Evolutionary conservation across 2,113 vertebrate species (phyloP), one percentile per base, ranked within the genome.

Genomic region (Gallinago undulata): DNA sequence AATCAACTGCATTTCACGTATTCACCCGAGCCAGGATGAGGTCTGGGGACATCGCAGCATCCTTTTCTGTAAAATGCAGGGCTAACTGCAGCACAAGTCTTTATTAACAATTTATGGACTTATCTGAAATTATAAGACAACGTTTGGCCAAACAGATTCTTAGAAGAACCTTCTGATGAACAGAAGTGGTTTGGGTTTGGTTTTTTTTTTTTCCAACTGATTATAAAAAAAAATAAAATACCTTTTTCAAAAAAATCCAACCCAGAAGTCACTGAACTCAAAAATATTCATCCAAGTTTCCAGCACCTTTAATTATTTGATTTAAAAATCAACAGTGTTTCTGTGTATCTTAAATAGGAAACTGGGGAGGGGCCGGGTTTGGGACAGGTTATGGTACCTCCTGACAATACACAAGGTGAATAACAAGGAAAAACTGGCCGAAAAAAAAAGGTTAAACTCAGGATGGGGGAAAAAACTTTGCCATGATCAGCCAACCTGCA

Each of bases 31-130:
- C 1, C 53, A 67, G 74, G 64, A 48, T 11, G 9, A 53, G 8
- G n/a, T 17, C 9, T 0, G 2, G 45, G 27, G 1, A n/a, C 1
- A 2, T 4, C 0, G 0, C 51, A 50, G 56, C 0, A 4, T 15
- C 13, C 15, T 39, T 39, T 33, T 18, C 67, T 11, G 17, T 11
- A 59, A 43, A 74, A 6, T 1, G 23, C 25, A 27, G 50, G 63
- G 82, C n/a, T 27, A n/a, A n/a, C 12, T 28, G 41, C 37, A 47
- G 51, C 43, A 59, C 13, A 16, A 48, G 13, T 35, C 25, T 79
- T 68, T 18, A 47, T 21, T 33, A 60, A 9, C 33, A 5, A 19
- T 35, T 76, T 45, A 27, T 10, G 35, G 70, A 53, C 17, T 50
- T 4, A 25, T 6, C 48, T 73, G 57, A 55, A 78, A 53, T 21